A percentile compares a stretch with the other conserved stretches of the same genome.
These are phyloP conservation scores for Arvicanthis niloticus DNA, from an alignment of 2,113 vertebrate genomes.

Conservation along the genomic window DNA sequence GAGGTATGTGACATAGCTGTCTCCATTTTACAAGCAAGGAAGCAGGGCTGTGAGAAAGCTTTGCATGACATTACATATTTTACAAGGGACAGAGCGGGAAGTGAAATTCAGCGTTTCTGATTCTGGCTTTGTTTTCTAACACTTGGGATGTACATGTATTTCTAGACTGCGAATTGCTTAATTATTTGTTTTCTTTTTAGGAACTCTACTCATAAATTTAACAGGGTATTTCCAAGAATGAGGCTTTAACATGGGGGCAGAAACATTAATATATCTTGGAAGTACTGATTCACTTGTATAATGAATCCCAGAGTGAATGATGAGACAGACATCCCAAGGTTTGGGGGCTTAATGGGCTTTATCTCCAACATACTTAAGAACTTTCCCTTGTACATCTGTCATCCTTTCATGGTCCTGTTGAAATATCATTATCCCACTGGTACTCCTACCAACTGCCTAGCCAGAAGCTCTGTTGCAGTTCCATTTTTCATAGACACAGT, in stretches of 20 bases:
- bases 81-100: not conserved
- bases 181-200: not conserved
- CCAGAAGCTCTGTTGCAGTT: conserved; percentile 55
- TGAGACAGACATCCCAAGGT: conserved; percentile 66
- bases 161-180: not conserved
- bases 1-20: not conserved
- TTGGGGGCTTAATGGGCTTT: conserved; percentile 74
- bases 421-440: conserved; percentile 48
- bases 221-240: conserved; percentile 51
- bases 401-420: conserved; percentile 61
- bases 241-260: not conserved
- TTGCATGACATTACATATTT: not conserved
- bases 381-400: conserved; percentile 73
- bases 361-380: conserved; percentile 67
- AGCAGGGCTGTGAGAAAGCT: not conserved
- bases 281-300: conserved; percentile 70
- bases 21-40: not conserved
- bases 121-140: conserved; percentile 22
- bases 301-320: conserved; percentile 72
- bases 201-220: conserved; percentile 60
- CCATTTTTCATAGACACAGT: conserved; percentile 17
- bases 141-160: not conserved
- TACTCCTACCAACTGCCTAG: conserved; percentile 38
- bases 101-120: not conserved
- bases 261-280: conserved; percentile 63